phyloP scores from a whole-genome alignment of 2,113 vertebrate species.

The Erythrocebus patas region DNA sequence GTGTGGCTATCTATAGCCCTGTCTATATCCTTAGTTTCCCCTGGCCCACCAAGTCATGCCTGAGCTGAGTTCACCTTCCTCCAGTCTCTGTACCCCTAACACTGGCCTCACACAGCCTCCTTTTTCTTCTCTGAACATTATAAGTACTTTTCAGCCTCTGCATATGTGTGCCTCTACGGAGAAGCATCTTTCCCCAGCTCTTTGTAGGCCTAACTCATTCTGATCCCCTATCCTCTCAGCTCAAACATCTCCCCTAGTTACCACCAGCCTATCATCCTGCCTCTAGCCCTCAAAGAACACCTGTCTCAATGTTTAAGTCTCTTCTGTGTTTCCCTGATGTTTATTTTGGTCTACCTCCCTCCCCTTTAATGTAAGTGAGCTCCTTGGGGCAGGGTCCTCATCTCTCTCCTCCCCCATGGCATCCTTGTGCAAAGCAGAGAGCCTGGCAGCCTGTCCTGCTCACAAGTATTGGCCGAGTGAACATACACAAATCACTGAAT shows the following conservation, averaged over 20 bases:
- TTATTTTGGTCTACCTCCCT: neutral
- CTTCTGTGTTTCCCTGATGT: neutral
- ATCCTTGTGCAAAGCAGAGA: neutral
- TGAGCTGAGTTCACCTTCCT: neutral
- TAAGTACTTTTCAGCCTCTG: neutral
- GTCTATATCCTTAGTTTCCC: too few species aligned
- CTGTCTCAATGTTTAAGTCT: neutral
- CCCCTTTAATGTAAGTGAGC: neutral
- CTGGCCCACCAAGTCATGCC: neutral
- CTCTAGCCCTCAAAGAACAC: neutral
- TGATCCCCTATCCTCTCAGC: neutral
- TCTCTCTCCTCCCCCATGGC: neutral
- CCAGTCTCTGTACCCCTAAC: accelerated
- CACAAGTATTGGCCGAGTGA: too few species aligned
- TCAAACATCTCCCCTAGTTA: neutral
- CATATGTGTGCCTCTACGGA: neutral
- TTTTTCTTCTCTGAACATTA: neutral
- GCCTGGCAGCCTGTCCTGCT: neutral
- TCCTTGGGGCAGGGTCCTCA: accelerated
- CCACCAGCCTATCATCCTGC: too few species aligned
- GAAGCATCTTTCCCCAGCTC: neutral
- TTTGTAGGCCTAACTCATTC: neutral
- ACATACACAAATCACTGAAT: neutral
- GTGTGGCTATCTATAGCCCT: neutral
- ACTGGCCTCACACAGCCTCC: neutral